Percentiles rank a stretch among this genome's conserved stretches.
Evolutionary conservation across 1,140 invertebrate species (phyloP).

Genomic region (Heliconius eleuchia): DNA sequence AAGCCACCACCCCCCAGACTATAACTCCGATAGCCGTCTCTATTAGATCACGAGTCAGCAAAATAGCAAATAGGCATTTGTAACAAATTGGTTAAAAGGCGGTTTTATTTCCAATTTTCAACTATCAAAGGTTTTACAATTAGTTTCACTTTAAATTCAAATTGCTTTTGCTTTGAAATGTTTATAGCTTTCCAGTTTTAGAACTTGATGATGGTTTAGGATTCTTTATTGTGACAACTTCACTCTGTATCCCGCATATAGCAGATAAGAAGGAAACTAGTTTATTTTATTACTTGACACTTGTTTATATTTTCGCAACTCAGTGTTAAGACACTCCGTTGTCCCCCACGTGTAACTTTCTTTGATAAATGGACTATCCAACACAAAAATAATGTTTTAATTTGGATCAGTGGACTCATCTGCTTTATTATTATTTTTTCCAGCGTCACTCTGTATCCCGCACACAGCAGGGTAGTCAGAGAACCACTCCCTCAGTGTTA

Average conservation of each 20-base stretch:
- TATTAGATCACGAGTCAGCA: slow-evolving; percentile 11
- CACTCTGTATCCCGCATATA: background rate
- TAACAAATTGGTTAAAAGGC: slow-evolving; percentile 12
- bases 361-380: no score
- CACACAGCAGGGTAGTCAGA: no score
- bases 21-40: background rate
- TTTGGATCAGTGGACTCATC: no score
- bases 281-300: background rate
- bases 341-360: no score
- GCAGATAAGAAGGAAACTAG: background rate
- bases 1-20: background rate
- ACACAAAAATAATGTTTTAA: no score
- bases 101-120: slow-evolving; percentile 14
- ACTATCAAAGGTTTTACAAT: background rate
- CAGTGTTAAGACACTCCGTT: background rate
- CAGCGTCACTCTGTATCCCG: no score
- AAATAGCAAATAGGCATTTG: slow-evolving; percentile 7
- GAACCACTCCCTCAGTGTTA: no score
- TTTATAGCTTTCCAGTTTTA: background rate
- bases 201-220: background rate
- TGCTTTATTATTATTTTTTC: no score
- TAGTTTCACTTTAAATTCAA: slow-evolving; percentile 11
- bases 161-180: background rate
- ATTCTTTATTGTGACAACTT: background rate
- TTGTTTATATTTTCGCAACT: background rate